These are phyloP conservation scores for Echeneis naucrates DNA, from an alignment of 2,797 vertebrate species.

Conservation along the genomic window DNA sequence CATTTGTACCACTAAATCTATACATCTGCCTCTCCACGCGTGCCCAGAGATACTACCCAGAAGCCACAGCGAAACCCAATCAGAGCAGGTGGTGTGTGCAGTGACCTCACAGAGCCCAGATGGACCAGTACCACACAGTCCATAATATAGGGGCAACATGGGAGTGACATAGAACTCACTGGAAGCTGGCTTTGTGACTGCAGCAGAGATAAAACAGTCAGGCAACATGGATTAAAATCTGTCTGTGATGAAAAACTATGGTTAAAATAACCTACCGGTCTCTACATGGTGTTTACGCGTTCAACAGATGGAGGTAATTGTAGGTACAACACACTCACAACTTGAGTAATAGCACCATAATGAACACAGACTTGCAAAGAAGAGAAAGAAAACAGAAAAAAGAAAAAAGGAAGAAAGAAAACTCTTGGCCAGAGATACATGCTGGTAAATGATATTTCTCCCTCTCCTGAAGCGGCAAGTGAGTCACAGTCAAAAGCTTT, in stretches of 20 bases:
- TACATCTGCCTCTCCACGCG: slow-evolving; percentile 72
- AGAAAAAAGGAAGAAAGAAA: neutral
- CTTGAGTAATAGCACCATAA: slow-evolving; percentile 19
- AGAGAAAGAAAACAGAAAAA: neutral
- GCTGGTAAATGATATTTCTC: slow-evolving; percentile 62
- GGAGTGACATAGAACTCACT: slow-evolving; percentile 54
- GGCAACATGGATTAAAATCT: slow-evolving; percentile 20
- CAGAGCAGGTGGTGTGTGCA: slow-evolving; percentile 82
- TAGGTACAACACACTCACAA: slow-evolving; percentile 20
- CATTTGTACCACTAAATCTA: slow-evolving; percentile 68
- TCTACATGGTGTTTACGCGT: slow-evolving; percentile 13
- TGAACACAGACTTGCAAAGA: slow-evolving; percentile 28
- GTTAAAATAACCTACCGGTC: neutral
- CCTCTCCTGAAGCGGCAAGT: slow-evolving; percentile 62
- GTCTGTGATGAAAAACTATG: slow-evolving; percentile 18
- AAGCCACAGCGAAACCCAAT: slow-evolving; percentile 62
- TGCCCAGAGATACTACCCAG: slow-evolving; percentile 68
- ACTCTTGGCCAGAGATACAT: slow-evolving; percentile 46
- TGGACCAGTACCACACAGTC: slow-evolving; percentile 71
- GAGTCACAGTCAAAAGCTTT: slow-evolving; percentile 72
- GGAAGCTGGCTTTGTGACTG: slow-evolving; percentile 42
- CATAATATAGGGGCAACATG: slow-evolving; percentile 55
- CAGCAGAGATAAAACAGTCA: slow-evolving; percentile 31
- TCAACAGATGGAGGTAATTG: slow-evolving; percentile 24
- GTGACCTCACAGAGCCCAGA: slow-evolving; percentile 82